Evolutionary conservation across 2,797 vertebrate genomes (phyloP).

Genomic region (Spondyliosoma cantharus): DNA sequence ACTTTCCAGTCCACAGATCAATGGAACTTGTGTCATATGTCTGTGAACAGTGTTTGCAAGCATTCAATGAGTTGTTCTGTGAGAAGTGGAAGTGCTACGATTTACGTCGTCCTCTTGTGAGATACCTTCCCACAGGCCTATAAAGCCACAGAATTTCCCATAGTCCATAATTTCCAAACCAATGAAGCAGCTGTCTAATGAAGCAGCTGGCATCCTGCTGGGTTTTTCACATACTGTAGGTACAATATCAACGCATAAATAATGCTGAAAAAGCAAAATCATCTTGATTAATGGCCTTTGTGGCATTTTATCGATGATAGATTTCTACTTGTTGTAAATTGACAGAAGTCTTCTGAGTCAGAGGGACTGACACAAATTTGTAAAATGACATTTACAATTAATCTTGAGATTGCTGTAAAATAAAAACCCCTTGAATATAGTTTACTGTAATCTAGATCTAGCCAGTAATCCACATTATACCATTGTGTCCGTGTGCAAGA

Average conservation of each 20-base stretch:
- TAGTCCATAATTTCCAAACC: no score
- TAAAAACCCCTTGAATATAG: no score
- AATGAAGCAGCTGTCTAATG: no score
- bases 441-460: neutral
- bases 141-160: no score
- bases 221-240: neutral
- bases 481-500: neutral
- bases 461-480: slow-evolving; percentile 1
- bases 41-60: neutral
- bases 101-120: neutral
- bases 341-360: neutral
- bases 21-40: no score
- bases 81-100: neutral
- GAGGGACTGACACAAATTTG: neutral
- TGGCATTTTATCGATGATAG: neutral
- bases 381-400: neutral
- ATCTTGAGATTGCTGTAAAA: no score
- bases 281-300: neutral
- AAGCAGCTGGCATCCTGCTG: neutral
- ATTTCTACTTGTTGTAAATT: neutral
- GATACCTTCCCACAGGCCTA: no score
- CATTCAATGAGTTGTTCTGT: neutral
- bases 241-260: neutral
- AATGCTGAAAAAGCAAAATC: neutral
- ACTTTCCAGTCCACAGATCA: neutral